Base-by-base conservation (phyloP, 23 tunicate species). In the Ciona savignyi region DNA sequence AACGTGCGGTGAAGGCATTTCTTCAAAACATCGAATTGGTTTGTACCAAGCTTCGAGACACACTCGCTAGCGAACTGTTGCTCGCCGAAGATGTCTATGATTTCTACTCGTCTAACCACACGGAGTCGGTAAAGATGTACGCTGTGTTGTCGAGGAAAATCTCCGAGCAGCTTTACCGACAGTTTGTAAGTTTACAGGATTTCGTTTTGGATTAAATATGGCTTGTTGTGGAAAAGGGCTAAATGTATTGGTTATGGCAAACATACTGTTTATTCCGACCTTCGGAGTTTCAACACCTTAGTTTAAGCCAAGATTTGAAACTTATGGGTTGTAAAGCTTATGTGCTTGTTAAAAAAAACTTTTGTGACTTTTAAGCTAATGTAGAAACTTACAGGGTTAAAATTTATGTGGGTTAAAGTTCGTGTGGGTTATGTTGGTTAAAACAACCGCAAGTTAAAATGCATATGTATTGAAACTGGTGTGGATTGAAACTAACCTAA, bases 181-280 rank as follows among this genome's bases (percentile, higher is more conserved):
- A 83, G 33, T 89, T 83, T 78, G 96, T 89, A 70, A 73, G 96
- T 78, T 29, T 62, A 4, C 6, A 22, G 20, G 20, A 11, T 49
- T 49, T 49, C 20, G 15, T 49, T 49, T 49, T 15, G 0, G 23
- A 0, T 28, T 0, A 32, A 22, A 0, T 20, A 70, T n/a, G 21
- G 11, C 21, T 70, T 23, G 29, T n/a, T 27, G 62, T 30, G 27
- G 62, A 26, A n/a, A n/a, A n/a, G n/a, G n/a, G n/a, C n/a, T n/a
- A n/a, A n/a, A n/a, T n/a, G n/a, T n/a, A n/a, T n/a, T n/a, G n/a
- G n/a, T n/a, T n/a, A n/a, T n/a, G n/a, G n/a, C n/a, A n/a, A n/a
- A n/a, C n/a, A n/a, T n/a, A n/a, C n/a, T n/a, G n/a, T n/a, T n/a
- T n/a, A n/a, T n/a, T n/a, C n/a, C n/a, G n/a, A n/a, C n/a, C n/a